Evolutionary conservation across 2,888 invertebrate genomes (phyloP), one percentile per base, ranked within the genome.

Genomic region (Morpho helenor): DNA sequence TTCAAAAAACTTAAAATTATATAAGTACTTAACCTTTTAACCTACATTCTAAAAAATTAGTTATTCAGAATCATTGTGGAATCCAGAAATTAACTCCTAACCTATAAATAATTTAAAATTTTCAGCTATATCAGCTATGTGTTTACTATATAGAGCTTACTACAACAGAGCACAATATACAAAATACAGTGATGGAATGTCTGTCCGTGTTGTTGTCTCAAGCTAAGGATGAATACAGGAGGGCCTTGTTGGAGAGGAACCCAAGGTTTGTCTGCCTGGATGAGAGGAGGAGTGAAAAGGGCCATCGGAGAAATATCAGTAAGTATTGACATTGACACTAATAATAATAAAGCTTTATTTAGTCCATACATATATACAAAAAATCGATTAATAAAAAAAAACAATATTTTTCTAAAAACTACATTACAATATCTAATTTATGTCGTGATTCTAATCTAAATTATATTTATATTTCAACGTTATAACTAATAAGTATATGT

Each of bases 141-240:
- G 82, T 96, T 53, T 89, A 94, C 73, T 95, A 94, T 82, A 91
- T 91, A 66, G 87, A 87, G 51, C 70, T 94, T 58, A 88, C 91
- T 39, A 94, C 94, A 69, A 83, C 88, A 7, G 96, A 98, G 81
- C 98, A 98, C 81, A 97, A 97, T 80, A 93, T 97, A 59, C 94
- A 97, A 68, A 97, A 97, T 75, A 94, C 96, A 1, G 94, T 97
- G 16, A 91, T 98, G 76, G 98, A 99, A 81, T 91, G 93, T 71
- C 86, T 96, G 40, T 92, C 93, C 23, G 92, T 93, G 52, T 73
- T 96, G 3, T 74, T 96, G 7, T 72, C 91, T 77, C 66, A 92
- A 3, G 86, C 91, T 0, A 84, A 87, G 0, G 79, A 79, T 0
- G 69, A 70, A 0, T 86, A 94, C 42, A 83, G 91, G 55, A 75